Evolutionary conservation across 2,797 vertebrate genomes (phyloP).

Genomic region (Eulemur rubriventer): DNA sequence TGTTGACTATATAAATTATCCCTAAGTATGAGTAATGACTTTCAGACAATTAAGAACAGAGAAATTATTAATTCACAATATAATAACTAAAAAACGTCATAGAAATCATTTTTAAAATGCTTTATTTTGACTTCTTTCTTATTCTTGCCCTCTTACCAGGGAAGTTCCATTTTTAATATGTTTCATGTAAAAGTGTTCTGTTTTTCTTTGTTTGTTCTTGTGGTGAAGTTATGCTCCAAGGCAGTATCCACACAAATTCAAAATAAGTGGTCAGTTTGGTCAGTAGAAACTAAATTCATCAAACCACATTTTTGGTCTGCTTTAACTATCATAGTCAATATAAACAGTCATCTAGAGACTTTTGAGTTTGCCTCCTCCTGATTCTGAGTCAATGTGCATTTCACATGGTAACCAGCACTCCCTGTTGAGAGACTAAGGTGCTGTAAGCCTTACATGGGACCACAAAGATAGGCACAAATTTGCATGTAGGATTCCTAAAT

Average conservation of each 20-base stretch:
- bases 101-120: background rate
- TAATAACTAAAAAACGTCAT: background rate
- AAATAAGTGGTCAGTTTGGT: background rate
- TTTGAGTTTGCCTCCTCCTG: background rate
- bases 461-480: background rate
- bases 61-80: background rate
- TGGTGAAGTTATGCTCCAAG: background rate
- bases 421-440: background rate
- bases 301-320: background rate
- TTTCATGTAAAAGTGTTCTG: background rate
- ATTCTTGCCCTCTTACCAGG: background rate
- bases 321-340: background rate
- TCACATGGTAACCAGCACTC: background rate
- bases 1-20: background rate
- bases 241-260: background rate
- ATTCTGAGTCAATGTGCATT: background rate
- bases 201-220: background rate
- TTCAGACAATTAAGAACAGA: background rate
- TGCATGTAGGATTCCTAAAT: background rate
- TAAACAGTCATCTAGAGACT: background rate
- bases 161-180: background rate
- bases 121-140: background rate
- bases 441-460: background rate
- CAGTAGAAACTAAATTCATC: background rate
- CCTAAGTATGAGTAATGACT: background rate